Conservation (phyloP, 2,113 vertebrate species). For the Gymnocephalus cernua region DNA sequence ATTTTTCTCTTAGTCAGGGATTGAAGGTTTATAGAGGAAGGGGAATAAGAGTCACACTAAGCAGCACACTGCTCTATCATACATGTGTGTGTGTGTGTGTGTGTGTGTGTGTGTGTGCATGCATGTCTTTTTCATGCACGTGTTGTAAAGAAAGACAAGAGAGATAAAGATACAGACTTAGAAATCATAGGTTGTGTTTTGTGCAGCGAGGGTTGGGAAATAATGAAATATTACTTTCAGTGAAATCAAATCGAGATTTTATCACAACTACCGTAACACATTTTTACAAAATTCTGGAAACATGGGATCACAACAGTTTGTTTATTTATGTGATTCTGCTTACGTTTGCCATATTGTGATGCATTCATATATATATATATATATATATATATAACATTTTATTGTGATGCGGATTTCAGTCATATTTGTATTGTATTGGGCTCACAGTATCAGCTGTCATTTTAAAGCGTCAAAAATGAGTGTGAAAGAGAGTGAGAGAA, state of each 20-base stretch:
- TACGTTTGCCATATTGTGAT: too few species aligned
- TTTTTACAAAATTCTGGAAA: slow-evolving; percentile 2
- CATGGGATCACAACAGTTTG: background rate
- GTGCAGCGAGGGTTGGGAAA: too few species aligned
- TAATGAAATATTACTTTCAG: background rate
- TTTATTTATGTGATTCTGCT: background rate
- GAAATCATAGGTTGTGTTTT: too few species aligned
- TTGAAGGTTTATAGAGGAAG: slow-evolving; percentile 74
- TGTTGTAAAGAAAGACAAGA: background rate
- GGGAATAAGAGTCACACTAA: slow-evolving; percentile 67
- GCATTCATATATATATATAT: too few species aligned
- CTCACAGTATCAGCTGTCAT: slow-evolving; percentile 1
- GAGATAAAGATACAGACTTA: too few species aligned
- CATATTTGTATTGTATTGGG: background rate
- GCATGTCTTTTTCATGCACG: background rate
- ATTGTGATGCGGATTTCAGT: background rate
- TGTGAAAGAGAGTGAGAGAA: background rate
- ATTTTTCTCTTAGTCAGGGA: slow-evolving; percentile 58
- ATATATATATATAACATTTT: background rate
- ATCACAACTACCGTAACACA: background rate
- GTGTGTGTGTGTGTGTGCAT: slow-evolving; percentile 1
- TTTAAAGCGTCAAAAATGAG: background rate
- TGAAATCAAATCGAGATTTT: background rate
- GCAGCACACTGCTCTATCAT: slow-evolving; percentile 45
- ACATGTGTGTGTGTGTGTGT: slow-evolving; percentile 42